Base-by-base conservation (phyloP, 2,113 vertebrate genomes). In the Petrocephalus microphthalmus region DNA sequence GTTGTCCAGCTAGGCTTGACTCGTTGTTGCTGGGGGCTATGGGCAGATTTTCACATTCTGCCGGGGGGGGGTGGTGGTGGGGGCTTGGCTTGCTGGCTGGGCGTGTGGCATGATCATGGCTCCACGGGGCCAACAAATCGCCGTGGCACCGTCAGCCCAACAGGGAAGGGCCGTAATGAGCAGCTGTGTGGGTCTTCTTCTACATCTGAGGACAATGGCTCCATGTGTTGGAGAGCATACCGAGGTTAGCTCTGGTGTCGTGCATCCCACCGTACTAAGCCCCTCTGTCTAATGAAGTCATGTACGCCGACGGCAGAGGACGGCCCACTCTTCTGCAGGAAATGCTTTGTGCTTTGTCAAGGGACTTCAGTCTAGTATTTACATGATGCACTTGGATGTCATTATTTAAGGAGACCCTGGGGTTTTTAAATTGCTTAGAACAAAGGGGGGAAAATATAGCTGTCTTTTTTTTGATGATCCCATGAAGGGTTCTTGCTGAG, bases 1-100 rank as follows among this genome's bases (percentile, higher is more conserved):
- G 15, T 81, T 81, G 74, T 84, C 83, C 13, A 25, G 47, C 47
- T 52, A 25, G 83, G n/a, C 47, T 52, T 84, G 51, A 29, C 7
- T 84, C 47, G 74, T 84, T 84, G 83, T 84, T 84, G 83, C 83
- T 84, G 83, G 83, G 83, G 83, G 83, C 83, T 84, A 25, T 25
- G 83, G 83, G 83, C 45, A 84, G 83, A 84, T 84, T 52, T 52
- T 51, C 49, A 37, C 71, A 25, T 82, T 82, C 37, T 49, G 45
- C 37, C 22, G 81, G 33, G 11, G n/a, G 33, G 25, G 78, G 25
- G 37, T 8, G 78, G 60, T 49, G 47, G 47, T 7, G 57, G 57
- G 60, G 60, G 60, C 10, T 25, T 64, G n/a, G n/a, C 57, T 64
- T 64, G 60, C 60, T 83, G 78, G 37, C 45, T 19, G 33, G 7